Base-by-base conservation (phyloP, 2,797 vertebrate species). In the Gymnoscopelus braueri region DNA sequence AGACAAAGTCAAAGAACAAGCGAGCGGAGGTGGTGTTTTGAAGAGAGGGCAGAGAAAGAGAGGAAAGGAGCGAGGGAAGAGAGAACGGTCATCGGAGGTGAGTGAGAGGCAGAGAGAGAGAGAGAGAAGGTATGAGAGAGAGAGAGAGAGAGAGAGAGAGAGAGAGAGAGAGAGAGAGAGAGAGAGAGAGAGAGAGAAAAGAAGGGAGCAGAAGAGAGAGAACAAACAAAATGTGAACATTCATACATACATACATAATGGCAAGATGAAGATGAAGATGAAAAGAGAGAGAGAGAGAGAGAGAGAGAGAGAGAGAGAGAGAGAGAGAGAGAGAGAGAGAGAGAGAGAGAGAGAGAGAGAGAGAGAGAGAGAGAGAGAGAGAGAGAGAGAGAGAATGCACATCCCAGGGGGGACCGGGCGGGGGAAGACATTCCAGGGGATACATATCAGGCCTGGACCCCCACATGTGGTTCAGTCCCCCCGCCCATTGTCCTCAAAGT, bases 201-300 rank as follows among this genome's bases (percentile, higher is more conserved):
- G 61, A 78, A 51, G 76, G 35, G 70, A 60, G 64, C 49, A 82
- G 71, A 72, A 63, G 57, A 75, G 70, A 49, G 44, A 72, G 44
- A 73, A 67, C 81, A 73, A 83, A 57, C 44, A 61, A 72, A 76
- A 81, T 67, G 72, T 74, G 77, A 87, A 88, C 78, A 82, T 80
- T 69, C 63, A 77, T 67, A 83, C 68, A 72, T 60, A 67, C 80
- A 72, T 78, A 44, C 39, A 78, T 54, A 61, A 78, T 61, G 72
- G 71, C 67, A 76, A 82, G 75, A 60, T 52, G 55, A 51, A 67
- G 65, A 63, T 15, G 29, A 24, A 68, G 59, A 63, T 51, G 64
- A 5, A 64, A 69, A 50, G 51, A 74, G 60, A 83, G 56, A 71
- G 69, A 75, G 74, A 63, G 32, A 70, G 81, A 64, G 80, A 65